Percentiles rank a stretch among this genome's conserved stretches.
Conservation (phyloP, 2,113 vertebrate species). For the Lontra canadensis region DNA sequence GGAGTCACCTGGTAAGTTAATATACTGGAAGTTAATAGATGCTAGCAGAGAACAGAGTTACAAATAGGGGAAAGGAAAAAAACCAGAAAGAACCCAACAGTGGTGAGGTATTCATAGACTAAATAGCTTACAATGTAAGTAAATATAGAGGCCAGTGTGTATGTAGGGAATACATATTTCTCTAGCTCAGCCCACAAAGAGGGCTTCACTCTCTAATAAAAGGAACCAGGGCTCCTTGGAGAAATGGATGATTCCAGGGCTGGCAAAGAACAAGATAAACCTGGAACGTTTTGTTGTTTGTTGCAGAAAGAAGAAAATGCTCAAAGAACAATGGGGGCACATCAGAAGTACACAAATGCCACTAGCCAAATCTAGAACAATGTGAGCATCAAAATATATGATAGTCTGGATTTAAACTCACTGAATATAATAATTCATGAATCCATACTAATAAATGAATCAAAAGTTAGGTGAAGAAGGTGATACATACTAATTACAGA, state of each 20-base stretch:
- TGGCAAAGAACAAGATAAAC: neutral
- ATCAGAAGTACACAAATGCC: neutral
- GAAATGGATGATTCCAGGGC: neutral
- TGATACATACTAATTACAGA: neutral
- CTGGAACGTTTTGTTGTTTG: neutral
- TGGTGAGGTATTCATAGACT: neutral
- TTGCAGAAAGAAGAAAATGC: neutral
- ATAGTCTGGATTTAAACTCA: neutral
- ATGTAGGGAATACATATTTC: constrained; percentile 1
- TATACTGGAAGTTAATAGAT: neutral
- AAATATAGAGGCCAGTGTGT: neutral
- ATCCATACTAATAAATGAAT: neutral
- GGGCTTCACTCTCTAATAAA: neutral
- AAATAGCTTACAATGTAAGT: neutral
- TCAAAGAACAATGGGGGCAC: neutral
- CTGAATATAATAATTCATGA: neutral
- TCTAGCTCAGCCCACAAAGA: neutral
- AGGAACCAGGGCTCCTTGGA: neutral
- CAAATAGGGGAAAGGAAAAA: neutral
- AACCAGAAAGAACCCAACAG: neutral
- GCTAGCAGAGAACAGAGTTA: neutral
- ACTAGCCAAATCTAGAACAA: neutral
- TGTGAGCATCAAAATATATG: neutral
- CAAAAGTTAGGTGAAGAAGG: neutral
- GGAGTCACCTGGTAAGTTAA: neutral